Conservation (phyloP, 2,888 invertebrate species). For the Lasioglossum calceatum region DNA sequence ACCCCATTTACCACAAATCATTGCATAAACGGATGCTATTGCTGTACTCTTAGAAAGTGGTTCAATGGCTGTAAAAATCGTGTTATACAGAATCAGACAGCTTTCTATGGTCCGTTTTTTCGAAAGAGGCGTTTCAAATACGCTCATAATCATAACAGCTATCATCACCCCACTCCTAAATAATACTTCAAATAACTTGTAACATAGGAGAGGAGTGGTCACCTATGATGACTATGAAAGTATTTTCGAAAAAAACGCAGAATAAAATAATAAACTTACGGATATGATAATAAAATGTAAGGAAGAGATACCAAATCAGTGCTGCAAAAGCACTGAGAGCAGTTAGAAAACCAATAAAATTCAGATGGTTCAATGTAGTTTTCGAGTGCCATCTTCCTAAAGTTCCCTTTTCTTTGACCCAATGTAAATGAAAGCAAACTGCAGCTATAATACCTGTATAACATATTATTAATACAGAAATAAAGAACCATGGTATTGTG, state of each 20-base stretch:
- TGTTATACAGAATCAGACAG: not conserved
- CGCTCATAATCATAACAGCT: not conserved
- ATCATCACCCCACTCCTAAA: not conserved
- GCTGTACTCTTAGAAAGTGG: slow-evolving; percentile 67
- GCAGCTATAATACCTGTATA: slow-evolving; percentile 65
- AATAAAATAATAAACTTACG: slow-evolving; percentile 63
- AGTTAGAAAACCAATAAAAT: slow-evolving; percentile 69
- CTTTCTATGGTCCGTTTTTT: not conserved
- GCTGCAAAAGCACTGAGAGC: slow-evolving; percentile 65
- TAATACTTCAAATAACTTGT: not conserved
- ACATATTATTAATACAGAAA: not conserved
- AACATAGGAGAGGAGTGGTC: not conserved
- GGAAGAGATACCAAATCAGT: slow-evolving; percentile 74
- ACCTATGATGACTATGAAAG: not conserved
- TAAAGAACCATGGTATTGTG: not conserved
- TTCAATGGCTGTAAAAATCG: slow-evolving; percentile 55
- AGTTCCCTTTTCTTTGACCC: slow-evolving; percentile 67
- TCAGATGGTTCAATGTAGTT: slow-evolving; percentile 66
- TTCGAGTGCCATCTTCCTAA: slow-evolving; percentile 70
- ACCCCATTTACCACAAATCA: slow-evolving; percentile 72
- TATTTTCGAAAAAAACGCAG: not conserved
- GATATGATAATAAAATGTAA: slow-evolving; percentile 71
- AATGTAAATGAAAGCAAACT: slow-evolving; percentile 73
- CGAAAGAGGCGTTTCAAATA: not conserved
- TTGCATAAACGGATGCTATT: slow-evolving; percentile 70